A percentile compares a stretch with the other conserved stretches of the same genome.
These are phyloP conservation scores for Potorous gilbertii DNA, from an alignment of 2,797 vertebrate species.

Conservation along the genomic window DNA sequence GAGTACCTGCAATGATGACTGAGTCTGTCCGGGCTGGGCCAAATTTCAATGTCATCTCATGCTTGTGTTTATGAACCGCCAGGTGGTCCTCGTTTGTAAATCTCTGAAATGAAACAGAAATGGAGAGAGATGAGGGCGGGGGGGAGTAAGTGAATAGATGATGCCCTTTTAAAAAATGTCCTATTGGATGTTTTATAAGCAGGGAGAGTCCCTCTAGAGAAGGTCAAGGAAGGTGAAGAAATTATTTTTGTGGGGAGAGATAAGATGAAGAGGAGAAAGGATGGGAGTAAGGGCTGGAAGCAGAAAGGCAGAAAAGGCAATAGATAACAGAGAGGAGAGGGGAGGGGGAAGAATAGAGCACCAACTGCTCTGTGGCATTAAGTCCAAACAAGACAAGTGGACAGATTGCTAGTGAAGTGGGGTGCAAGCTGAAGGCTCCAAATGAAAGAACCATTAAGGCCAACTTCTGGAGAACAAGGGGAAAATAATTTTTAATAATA, in stretches of 20 bases:
- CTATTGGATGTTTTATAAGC: conserved; percentile 57
- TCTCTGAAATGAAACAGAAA: conserved; percentile 87
- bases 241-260: conserved; percentile 30
- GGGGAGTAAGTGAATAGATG: conserved; percentile 39
- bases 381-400: conserved; percentile 72
- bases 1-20: conserved; percentile 89
- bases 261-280: conserved; percentile 33
- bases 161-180: conserved; percentile 64
- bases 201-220: conserved; percentile 58
- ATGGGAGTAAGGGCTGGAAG: neutral
- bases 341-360: conserved; percentile 7
- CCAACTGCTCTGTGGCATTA: conserved; percentile 60
- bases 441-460: conserved; percentile 59
- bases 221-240: conserved; percentile 34
- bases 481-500: conserved; percentile 70
- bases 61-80: conserved; percentile 99
- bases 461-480: conserved; percentile 52
- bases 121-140: conserved; percentile 62
- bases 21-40: conserved; percentile 91
- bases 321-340: conserved; percentile 45
- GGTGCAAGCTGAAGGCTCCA: conserved; percentile 63
- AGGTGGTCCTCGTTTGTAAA: conserved; percentile 99
- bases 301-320: conserved; percentile 41
- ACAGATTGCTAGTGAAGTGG: conserved; percentile 73
- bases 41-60: conserved; percentile 99